Evolutionary conservation across 1,140 invertebrate species (phyloP).

Genomic region (Gerris buenoi): DNA sequence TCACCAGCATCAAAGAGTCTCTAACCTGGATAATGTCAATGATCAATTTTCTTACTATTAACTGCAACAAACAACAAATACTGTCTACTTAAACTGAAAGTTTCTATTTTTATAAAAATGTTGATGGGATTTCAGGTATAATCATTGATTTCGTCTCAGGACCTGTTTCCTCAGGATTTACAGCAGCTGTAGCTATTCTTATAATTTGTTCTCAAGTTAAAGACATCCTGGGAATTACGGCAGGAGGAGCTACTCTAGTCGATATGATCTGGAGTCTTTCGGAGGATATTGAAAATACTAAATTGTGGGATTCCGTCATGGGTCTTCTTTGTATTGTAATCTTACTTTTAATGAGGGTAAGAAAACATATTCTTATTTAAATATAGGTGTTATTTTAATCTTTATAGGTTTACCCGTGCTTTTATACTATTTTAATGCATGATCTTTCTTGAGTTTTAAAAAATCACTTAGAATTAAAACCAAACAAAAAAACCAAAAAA

Average conservation of each 20-base stretch:
- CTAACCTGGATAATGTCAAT: too few species aligned
- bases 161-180: conserved; percentile 84
- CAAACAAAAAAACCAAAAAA: too few species aligned
- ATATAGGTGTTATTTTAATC: too few species aligned
- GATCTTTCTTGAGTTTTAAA: too few species aligned
- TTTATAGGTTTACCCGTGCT: not conserved
- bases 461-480: too few species aligned
- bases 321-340: conserved; percentile 54
- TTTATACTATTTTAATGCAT: too few species aligned
- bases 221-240: conserved; percentile 61
- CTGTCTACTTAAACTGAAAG: too few species aligned
- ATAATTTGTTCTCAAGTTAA: conserved; percentile 80
- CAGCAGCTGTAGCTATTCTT: conserved; percentile 79
- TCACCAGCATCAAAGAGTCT: too few species aligned
- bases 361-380: conserved; percentile 17
- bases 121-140: conserved; percentile 72
- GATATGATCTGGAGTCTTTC: conserved; percentile 53
- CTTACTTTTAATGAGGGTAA: conserved; percentile 52
- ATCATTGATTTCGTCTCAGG: conserved; percentile 85
- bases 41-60: too few species aligned
- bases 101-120: too few species aligned
- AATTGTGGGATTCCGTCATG: conserved; percentile 48
- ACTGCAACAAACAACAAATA: too few species aligned
- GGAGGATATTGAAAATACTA: conserved; percentile 40
- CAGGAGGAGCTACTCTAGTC: conserved; percentile 53